These are phyloP conservation scores for Muscicapa adusta DNA, from an alignment of 2,113 vertebrate genomes.

Conservation along the genomic window DNA sequence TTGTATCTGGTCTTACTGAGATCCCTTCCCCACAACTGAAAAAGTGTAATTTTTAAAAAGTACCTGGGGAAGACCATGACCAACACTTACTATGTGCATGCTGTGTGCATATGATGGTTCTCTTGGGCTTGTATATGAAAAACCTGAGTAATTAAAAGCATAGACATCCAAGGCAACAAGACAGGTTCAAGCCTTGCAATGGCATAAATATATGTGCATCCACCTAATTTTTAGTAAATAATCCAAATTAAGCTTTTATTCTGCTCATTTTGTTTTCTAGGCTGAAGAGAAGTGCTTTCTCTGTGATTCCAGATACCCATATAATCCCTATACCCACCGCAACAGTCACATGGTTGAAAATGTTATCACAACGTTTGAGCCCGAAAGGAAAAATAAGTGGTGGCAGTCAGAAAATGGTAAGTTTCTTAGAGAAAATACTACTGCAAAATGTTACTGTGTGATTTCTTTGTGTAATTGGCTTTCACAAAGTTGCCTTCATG, in stretches of 20 bases:
- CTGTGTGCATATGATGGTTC: neutral
- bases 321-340: constrained; percentile 68
- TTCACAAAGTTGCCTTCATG: neutral
- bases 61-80: neutral
- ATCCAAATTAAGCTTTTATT: neutral
- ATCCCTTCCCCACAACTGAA: neutral
- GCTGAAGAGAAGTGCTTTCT: constrained; percentile 84
- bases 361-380: constrained; percentile 80
- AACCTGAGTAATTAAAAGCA: neutral
- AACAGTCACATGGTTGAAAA: constrained; percentile 85
- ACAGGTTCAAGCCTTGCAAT: neutral
- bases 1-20: neutral
- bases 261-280: constrained; percentile 61
- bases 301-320: constrained; percentile 82
- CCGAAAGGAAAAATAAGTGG: constrained; percentile 80
- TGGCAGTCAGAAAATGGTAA: constrained; percentile 91
- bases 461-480: neutral
- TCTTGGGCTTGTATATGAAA: neutral
- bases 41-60: neutral
- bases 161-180: neutral
- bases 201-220: neutral
- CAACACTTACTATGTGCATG: neutral
- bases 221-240: neutral
- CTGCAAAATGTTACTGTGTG: neutral
- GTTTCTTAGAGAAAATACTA: neutral